Evolutionary conservation across 2,888 invertebrate species (phyloP), one percentile per base, ranked within the genome.

Genomic region (Dicyrtomina minuta): DNA sequence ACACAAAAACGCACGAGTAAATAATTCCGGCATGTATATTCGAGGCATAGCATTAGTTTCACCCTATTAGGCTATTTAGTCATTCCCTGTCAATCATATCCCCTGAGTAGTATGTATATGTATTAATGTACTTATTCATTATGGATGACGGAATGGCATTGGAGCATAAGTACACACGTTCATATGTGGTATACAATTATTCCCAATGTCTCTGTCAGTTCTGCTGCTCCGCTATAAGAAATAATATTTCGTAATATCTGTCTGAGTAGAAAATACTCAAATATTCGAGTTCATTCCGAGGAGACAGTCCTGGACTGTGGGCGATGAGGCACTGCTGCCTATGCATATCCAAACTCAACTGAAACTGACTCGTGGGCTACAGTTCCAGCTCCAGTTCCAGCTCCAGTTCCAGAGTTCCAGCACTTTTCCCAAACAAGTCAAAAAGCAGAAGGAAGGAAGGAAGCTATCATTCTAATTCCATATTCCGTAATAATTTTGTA

Each of bases 1-100:
- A n/a, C n/a, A n/a, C n/a, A n/a, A n/a, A n/a, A n/a, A n/a, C n/a
- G n/a, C n/a, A 33, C 8, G 33, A 6, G 13, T 24, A 62, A 27
- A 27, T 49, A 46, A 24, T 13, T 22, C 61, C 15, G 26, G 20
- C n/a, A 17, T 44, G 46, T 26, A 46, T 13, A n/a, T 49, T 46
- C 4, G 58, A 20, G n/a, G n/a, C 58, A 20, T 39, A 39, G 39
- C 58, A 58, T 39, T 58, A 58, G 26, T 58, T 13, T 33, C 33
- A 49, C 64, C 64, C 53, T 55, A 65, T 65, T 65, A 65, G 65
- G 53, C 53, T 41, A 55, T 56, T 65, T 65, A 55, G 65, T 65
- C 65, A 43, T 65, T 65, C 26, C 55, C 43, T 56, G 65, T 65
- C 65, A 65, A 65, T 65, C 65, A 65, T 20, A 8, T 27, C 39